These are phyloP conservation scores for Apteryx mantelli DNA, from an alignment of 2,113 vertebrate species.

Conservation along the genomic window DNA sequence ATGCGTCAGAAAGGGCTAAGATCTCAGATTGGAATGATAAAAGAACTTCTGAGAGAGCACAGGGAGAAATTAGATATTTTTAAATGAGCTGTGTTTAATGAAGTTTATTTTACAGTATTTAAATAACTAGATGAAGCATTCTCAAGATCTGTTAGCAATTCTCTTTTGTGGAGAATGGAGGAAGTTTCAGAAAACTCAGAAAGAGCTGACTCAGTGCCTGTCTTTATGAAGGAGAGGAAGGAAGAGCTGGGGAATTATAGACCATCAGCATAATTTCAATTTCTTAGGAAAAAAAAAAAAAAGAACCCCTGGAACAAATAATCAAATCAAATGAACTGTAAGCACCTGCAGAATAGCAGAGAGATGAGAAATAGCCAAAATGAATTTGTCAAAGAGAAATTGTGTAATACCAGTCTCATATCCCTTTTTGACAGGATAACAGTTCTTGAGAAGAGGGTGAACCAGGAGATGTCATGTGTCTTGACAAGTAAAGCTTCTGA, in stretches of 20 bases:
- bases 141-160: not conserved
- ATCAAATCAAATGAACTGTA: constrained; percentile 1
- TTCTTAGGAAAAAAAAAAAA: not conserved
- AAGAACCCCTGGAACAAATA: not conserved
- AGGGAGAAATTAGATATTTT: not conserved
- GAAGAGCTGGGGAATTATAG: not conserved
- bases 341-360: not conserved
- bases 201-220: constrained; percentile 17
- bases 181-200: constrained; percentile 6
- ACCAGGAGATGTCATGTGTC: not conserved
- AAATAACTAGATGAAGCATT: not conserved
- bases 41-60: not conserved
- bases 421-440: not conserved
- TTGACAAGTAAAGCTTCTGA: not conserved
- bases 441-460: not conserved
- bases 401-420: not conserved
- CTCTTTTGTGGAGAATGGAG: not conserved
- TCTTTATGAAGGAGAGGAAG: not conserved
- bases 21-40: not conserved
- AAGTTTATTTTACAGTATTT: not conserved
- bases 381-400: not conserved
- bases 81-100: not conserved
- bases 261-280: not conserved
- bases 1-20: not conserved
- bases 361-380: not conserved